Percentiles rank a stretch among this genome's conserved stretches.
These are phyloP conservation scores for Mya arenaria DNA, from an alignment of 1,140 invertebrate genomes.

Conservation along the genomic window DNA sequence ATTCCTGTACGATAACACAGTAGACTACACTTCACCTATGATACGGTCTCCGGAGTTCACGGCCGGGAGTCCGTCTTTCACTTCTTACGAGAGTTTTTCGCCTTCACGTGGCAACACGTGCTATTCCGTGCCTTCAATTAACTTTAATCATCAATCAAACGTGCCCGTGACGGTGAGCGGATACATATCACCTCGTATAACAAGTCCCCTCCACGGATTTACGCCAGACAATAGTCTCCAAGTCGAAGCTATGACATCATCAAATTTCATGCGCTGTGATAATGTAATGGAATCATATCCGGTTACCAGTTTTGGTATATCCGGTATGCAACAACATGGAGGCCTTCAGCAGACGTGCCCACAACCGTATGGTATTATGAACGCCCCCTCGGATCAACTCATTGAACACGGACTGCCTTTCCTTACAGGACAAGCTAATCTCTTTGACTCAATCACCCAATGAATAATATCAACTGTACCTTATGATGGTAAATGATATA, in stretches of 20 bases:
- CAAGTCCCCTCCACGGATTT: constrained; percentile 67
- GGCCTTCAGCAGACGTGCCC: too few species aligned
- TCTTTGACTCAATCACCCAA: too few species aligned
- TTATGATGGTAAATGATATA: too few species aligned
- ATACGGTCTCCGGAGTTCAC: constrained; percentile 30
- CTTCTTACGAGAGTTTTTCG: constrained; percentile 28
- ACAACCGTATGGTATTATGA: too few species aligned
- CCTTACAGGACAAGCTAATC: too few species aligned
- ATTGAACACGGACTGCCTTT: too few species aligned
- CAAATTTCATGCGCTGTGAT: constrained; percentile 66
- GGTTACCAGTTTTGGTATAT: too few species aligned
- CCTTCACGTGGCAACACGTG: constrained; percentile 37
- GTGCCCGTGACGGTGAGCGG: constrained; percentile 33
- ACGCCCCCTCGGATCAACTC: too few species aligned
- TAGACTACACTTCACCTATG: constrained; percentile 61
- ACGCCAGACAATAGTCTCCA: constrained; percentile 63
- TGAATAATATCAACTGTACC: too few species aligned
- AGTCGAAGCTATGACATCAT: constrained; percentile 66
- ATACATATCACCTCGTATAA: constrained; percentile 58
- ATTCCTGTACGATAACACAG: constrained; percentile 74
- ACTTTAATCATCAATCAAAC: constrained; percentile 40
- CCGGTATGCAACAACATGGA: too few species aligned
- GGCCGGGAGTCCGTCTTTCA: constrained; percentile 13
- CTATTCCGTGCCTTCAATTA: constrained; percentile 46
- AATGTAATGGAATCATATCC: constrained; percentile 51